phyloP scores from a whole-genome alignment of 2,888 invertebrate genomes.

The Digitonthophagus gazella region DNA sequence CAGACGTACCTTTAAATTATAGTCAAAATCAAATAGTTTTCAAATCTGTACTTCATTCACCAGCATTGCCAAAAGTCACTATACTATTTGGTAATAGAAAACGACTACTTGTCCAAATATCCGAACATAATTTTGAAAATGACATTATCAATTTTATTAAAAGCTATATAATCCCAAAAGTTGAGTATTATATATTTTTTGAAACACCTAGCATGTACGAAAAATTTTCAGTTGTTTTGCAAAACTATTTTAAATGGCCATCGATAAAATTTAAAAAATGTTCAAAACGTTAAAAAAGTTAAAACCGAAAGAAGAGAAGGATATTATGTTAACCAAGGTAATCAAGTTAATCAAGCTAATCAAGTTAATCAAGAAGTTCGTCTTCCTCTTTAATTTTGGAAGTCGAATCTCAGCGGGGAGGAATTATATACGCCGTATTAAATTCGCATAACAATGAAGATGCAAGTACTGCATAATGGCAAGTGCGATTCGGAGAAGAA shows the following conservation, averaged over 20 bases:
- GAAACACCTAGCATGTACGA: not conserved
- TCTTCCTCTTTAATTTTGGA: too few species aligned
- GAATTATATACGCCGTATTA: too few species aligned
- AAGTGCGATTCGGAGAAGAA: too few species aligned
- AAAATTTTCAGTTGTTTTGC: not conserved
- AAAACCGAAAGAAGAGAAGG: too few species aligned
- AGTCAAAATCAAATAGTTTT: not conserved
- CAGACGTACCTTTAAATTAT: not conserved
- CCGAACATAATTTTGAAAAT: not conserved
- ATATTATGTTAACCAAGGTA: too few species aligned
- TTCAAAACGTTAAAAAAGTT: too few species aligned
- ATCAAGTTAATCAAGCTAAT: too few species aligned
- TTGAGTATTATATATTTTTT: not conserved
- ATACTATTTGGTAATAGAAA: slow-evolving; percentile 17
- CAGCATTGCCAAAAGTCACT: slow-evolving; percentile 6
- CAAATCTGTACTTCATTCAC: not conserved
- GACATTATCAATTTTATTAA: not conserved
- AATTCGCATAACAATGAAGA: too few species aligned
- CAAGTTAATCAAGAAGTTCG: too few species aligned
- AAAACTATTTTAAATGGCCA: not conserved
- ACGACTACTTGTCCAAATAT: not conserved
- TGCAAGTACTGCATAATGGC: too few species aligned
- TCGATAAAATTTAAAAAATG: not conserved
- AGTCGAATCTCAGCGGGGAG: too few species aligned
- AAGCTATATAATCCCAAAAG: not conserved